Percentiles rank a stretch among this genome's conserved stretches.
Conservation (phyloP, 1,140 invertebrate genomes). For the Eumaeus atala region DNA sequence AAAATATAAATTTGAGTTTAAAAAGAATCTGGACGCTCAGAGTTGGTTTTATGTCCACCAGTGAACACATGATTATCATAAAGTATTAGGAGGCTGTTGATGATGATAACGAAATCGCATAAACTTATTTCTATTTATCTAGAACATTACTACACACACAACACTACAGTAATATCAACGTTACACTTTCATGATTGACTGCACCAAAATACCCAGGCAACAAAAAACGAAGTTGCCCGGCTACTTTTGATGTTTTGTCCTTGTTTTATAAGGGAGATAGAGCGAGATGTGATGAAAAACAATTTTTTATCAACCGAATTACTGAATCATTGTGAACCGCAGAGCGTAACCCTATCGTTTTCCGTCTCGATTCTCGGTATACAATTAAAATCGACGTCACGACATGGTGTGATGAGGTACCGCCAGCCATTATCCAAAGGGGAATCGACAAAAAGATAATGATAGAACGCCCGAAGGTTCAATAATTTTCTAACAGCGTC, state of each 20-base stretch:
- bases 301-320: slow-evolving; percentile 34
- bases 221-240: slow-evolving; percentile 20
- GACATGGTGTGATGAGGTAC: slow-evolving; percentile 19
- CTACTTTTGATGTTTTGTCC: slow-evolving; percentile 9
- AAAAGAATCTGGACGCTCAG: too few species aligned
- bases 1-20: too few species aligned
- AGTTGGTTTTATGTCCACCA: too few species aligned
- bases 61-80: too few species aligned
- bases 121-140: too few species aligned
- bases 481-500: background rate
- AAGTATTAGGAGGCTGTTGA: too few species aligned
- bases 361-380: slow-evolving; percentile 46
- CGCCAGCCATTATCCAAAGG: slow-evolving; percentile 33
- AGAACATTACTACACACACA: too few species aligned
- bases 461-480: slow-evolving; percentile 20
- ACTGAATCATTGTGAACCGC: slow-evolving; percentile 41
- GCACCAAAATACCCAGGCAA: slow-evolving; percentile 15
- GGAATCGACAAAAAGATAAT: slow-evolving; percentile 39
- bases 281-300: slow-evolving; percentile 26
- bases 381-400: slow-evolving; percentile 43
- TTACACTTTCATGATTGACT: slow-evolving; percentile 3
- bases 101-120: too few species aligned
- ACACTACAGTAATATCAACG: background rate
- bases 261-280: slow-evolving; percentile 10
- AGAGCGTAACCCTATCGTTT: slow-evolving; percentile 46